Evolutionary conservation across 1,140 invertebrate species (phyloP), one percentile per base, ranked within the genome.

Genomic region (Micrasema minimum): DNA sequence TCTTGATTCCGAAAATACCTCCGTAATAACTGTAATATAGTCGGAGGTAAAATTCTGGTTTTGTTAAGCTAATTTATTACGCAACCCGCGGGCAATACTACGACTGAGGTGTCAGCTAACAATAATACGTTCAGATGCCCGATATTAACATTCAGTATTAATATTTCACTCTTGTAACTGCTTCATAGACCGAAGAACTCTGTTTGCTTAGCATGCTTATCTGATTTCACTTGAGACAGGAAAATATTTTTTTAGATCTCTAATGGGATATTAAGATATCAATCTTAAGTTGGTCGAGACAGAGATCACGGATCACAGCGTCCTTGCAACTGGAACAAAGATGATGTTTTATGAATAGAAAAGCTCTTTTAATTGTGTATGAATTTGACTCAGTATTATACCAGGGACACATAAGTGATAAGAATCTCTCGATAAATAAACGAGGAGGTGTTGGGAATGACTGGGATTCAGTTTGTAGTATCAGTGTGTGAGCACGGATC

Each of bases 381-480:
- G 14, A 45, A 45, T n/a, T 45, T 45, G 41, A 45, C 4, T 31
- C 3, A 31, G 26, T 4, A n/a, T n/a, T n/a, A 7, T 31, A 31
- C 26, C 7, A 31, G 26, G 26, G 26, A 31, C 26, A 31, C 26
- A 31, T 31, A 31, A 31, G 26, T 31, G 26, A 31, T 31, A 31
- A 31, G 26, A 31, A 31, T 31, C 26, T 31, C 26, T 7, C 26
- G 7, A 31, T 31, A 12, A 16, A 59, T 26, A 61, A 70, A 66
- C 48, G 35, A 64, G 72, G 35, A 64, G 72, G 64, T 71, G 72
- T 68, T 7, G 26, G 26, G 26, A 2, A 31, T 31, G 26, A 7
- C 26, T 31, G 26, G 26, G 26, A 31, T 31, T 31, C 26, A 31
- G 26, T n/a, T n/a, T n/a, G n/a, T n/a, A n/a, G n/a, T 31, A 31